Percentiles rank a stretch among this genome's conserved stretches.
phyloP scores from a whole-genome alignment of 2,797 vertebrate species.

The Zenarchopterus dispar region DNA sequence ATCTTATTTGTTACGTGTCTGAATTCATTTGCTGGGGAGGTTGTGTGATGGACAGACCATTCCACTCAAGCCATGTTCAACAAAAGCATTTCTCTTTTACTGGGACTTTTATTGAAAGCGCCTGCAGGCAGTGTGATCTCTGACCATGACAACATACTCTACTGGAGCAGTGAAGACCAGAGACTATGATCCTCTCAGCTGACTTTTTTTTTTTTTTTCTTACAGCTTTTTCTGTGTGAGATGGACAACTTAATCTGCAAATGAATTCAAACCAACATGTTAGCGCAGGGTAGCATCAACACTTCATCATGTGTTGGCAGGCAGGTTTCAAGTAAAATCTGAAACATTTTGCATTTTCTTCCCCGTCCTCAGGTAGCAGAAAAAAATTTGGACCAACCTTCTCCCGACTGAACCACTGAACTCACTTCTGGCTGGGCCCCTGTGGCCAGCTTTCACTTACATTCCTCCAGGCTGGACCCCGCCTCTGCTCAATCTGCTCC shows the following conservation, averaged over 20 bases:
- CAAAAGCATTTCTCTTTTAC: conserved; percentile 49
- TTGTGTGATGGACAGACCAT: conserved; percentile 23
- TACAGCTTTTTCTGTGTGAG: conserved; percentile 14
- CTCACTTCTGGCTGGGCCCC: conserved; percentile 55
- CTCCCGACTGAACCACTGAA: conserved; percentile 21
- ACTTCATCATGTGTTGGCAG: conserved; percentile 20
- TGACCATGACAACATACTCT: conserved; percentile 54
- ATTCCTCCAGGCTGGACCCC: conserved; percentile 61
- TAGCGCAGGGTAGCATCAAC: conserved; percentile 16
- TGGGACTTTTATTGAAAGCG: conserved; percentile 41
- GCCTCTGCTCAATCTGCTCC: conserved; percentile 57
- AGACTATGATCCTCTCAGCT: not conserved
- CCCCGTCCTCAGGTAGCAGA: conserved; percentile 28
- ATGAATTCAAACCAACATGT: conserved; percentile 23
- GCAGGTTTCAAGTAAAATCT: conserved; percentile 29
- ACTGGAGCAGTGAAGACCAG: not conserved
- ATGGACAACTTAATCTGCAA: conserved; percentile 24
- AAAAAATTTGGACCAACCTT: conserved; percentile 50
- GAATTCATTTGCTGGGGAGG: conserved; percentile 31
- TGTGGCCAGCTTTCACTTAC: conserved; percentile 51
- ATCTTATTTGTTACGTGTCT: conserved; percentile 9
- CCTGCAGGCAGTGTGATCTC: conserved; percentile 55
- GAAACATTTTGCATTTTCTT: conserved; percentile 21
- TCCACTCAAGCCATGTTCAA: conserved; percentile 37
- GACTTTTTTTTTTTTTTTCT: conserved; percentile 2